phyloP scores from a whole-genome alignment of 2,888 invertebrate genomes.

The Leptinotarsa tumamoca region DNA sequence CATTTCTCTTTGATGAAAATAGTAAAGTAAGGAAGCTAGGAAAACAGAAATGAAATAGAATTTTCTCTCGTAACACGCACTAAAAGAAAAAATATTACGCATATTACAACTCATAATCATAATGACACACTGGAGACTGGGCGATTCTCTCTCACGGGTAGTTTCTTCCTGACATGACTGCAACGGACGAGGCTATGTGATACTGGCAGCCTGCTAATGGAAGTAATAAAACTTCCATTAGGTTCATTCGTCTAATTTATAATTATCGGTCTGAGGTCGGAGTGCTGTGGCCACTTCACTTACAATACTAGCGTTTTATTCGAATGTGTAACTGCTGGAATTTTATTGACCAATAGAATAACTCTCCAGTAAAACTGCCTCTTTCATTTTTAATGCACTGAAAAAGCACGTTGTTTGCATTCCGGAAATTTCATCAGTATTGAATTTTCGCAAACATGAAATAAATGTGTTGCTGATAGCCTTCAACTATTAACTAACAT shows the following conservation, averaged over 20 bases:
- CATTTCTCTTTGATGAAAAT: too few species aligned
- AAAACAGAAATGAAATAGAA: not conserved
- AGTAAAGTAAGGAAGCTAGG: too few species aligned
- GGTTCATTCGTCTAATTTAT: conserved; percentile 32
- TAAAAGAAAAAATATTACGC: not conserved
- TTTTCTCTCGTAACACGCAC: not conserved
- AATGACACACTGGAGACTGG: not conserved
- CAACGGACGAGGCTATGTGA: conserved; percentile 17
- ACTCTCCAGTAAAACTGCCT: not conserved
- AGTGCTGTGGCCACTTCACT: conserved; percentile 27
- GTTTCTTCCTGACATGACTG: not conserved
- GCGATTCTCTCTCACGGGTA: not conserved
- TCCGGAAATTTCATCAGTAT: too few species aligned
- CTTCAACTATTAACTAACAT: too few species aligned
- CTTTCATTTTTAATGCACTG: not conserved
- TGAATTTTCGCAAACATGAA: too few species aligned
- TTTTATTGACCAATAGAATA: conserved; percentile 2
- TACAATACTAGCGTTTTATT: conserved; percentile 21
- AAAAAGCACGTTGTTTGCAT: too few species aligned
- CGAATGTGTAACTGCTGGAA: conserved; percentile 8
- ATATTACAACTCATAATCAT: conserved; percentile 4
- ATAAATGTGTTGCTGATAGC: too few species aligned
- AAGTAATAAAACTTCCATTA: conserved; percentile 36
- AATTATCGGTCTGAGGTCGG: conserved; percentile 26
- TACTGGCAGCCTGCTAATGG: conserved; percentile 29